Evolutionary conservation across 2,113 vertebrate species (phyloP).

Genomic region (Podiceps cristatus): DNA sequence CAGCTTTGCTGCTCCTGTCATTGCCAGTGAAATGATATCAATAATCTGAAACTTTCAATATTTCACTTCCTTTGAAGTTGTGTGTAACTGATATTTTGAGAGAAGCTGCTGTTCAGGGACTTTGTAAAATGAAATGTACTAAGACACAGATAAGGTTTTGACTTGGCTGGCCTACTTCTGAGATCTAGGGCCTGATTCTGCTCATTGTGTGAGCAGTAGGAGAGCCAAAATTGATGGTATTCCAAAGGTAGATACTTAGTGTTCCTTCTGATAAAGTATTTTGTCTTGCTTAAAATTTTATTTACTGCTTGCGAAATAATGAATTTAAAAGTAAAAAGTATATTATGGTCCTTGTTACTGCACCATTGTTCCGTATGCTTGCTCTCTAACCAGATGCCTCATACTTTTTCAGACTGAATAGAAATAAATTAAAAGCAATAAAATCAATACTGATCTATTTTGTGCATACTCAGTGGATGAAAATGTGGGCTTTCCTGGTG

Average conservation of each 20-base stretch:
- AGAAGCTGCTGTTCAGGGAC: neutral
- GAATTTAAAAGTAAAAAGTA: neutral
- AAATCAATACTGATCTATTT: slow-evolving; percentile 51
- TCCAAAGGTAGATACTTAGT: neutral
- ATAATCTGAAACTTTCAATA: slow-evolving; percentile 1
- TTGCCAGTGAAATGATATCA: neutral
- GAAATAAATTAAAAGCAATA: slow-evolving; percentile 65
- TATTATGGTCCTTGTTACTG: neutral
- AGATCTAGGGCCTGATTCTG: neutral
- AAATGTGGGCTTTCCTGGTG: neutral
- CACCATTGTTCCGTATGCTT: neutral
- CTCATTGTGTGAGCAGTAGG: neutral
- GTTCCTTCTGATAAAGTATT: neutral
- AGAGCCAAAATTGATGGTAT: neutral
- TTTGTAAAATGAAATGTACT: neutral
- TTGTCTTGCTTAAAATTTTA: neutral
- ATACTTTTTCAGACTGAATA: neutral
- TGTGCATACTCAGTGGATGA: slow-evolving; percentile 25
- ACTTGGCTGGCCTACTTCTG: neutral
- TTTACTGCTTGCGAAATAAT: neutral
- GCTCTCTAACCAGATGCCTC: neutral
- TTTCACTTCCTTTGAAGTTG: slow-evolving; percentile 19
- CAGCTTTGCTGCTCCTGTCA: slow-evolving; percentile 10
- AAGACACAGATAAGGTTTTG: neutral
- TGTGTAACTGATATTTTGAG: neutral